These are phyloP conservation scores for Chlamydotis undulata DNA, from an alignment of 2,113 vertebrate species.

Conservation along the genomic window DNA sequence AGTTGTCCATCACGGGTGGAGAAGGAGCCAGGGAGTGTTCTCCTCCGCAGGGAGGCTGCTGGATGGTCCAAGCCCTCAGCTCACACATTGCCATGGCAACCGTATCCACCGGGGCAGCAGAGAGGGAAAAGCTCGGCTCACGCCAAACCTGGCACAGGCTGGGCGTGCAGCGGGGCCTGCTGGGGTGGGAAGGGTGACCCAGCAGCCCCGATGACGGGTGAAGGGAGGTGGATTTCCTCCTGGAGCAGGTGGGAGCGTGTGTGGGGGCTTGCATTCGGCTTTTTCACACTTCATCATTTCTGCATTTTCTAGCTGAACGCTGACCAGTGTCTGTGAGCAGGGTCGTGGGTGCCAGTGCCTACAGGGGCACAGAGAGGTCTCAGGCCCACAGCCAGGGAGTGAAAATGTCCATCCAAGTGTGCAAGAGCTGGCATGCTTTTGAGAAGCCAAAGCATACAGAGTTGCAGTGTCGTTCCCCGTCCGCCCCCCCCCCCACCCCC, in stretches of 20 bases:
- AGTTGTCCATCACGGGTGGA: not conserved
- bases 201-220: rapidly evolving
- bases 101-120: not conserved
- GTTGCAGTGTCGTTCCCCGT: not conserved
- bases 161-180: rapidly evolving
- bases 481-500: not conserved
- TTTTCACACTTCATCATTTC: not conserved
- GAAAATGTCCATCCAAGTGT: not conserved
- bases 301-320: not conserved
- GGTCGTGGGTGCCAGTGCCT: rapidly evolving
- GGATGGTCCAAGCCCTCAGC: not conserved
- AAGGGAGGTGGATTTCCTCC: not conserved
- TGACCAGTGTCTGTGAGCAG: not conserved
- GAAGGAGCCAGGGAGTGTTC: not conserved
- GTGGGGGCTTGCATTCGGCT: not conserved
- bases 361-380: not conserved
- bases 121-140: not conserved
- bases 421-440: rapidly evolving
- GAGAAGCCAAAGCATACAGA: rapidly evolving
- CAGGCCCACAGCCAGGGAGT: not conserved
- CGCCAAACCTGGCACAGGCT: rapidly evolving
- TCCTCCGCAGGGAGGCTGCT: rapidly evolving
- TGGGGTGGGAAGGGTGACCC: rapidly evolving
- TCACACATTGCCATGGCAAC: not conserved
- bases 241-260: too few relatives aligned